Conservation (phyloP, 35 echinoderm and acorn worm genomes). For the Ophiothrix spiculata region DNA sequence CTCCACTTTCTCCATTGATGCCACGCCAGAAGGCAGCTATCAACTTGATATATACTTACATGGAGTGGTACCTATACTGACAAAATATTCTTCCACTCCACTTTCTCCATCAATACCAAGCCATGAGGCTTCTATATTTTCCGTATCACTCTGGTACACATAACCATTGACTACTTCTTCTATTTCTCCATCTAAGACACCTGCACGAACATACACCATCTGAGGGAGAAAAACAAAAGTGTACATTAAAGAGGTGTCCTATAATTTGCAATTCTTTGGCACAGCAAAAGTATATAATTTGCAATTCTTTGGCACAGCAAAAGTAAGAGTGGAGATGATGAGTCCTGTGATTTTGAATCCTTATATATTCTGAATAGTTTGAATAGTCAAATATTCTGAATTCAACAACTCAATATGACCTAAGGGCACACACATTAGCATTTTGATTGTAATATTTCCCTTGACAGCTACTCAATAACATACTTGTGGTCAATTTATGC, state of each 20-base stretch:
- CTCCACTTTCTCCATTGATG: not conserved
- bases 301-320: too few species aligned
- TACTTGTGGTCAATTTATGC: too few species aligned
- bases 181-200: slow-evolving; percentile 17
- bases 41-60: not conserved
- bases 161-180: slow-evolving; percentile 39
- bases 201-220: slow-evolving; percentile 11
- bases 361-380: too few species aligned
- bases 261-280: not conserved
- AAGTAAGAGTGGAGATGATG: too few species aligned
- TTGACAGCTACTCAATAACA: too few species aligned
- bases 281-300: too few species aligned
- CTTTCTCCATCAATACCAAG: not conserved
- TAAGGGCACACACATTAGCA: too few species aligned
- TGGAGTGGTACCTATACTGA: slow-evolving; percentile 2
- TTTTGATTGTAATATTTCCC: too few species aligned
- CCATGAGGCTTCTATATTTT: not conserved
- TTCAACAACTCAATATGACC: too few species aligned
- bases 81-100: not conserved
- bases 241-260: not conserved
- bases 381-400: too few species aligned
- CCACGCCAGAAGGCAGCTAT: not conserved
- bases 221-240: not conserved
- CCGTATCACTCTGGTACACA: slow-evolving; percentile 7
- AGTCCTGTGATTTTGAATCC: too few species aligned